Conservation (phyloP, 2,797 vertebrate species). For the Uromys caudimaculatus region DNA sequence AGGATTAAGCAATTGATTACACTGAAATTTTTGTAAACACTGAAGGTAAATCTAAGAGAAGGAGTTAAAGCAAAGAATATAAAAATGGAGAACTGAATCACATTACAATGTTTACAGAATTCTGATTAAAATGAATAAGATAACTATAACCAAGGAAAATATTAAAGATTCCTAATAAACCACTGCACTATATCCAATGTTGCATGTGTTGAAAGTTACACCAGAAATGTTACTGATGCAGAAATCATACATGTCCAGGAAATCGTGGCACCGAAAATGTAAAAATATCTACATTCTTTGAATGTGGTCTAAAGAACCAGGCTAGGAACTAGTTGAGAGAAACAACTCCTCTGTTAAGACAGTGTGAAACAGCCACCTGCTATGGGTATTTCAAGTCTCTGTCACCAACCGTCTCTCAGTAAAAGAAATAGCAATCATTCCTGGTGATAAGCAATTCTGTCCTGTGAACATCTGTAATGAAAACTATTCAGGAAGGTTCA, state of each 20-base stretch:
- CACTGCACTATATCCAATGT: background rate
- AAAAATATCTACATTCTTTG: background rate
- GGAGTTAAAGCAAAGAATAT: background rate
- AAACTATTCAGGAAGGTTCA: conserved; percentile 28
- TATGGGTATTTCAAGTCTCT: background rate
- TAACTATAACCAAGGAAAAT: background rate
- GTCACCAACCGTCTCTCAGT: background rate
- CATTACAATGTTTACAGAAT: background rate
- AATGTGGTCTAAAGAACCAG: background rate
- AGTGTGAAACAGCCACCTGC: background rate
- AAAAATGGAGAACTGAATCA: background rate
- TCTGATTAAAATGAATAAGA: background rate
- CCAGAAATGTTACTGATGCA: background rate
- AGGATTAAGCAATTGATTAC: background rate
- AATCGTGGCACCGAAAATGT: background rate
- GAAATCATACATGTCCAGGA: background rate
- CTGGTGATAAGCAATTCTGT: background rate
- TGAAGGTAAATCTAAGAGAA: background rate
- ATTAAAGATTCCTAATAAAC: background rate
- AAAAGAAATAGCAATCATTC: conserved; percentile 39
- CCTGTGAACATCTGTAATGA: conserved; percentile 12
- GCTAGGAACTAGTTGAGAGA: background rate
- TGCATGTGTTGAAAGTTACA: background rate
- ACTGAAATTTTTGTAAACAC: background rate
- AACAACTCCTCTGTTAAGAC: background rate